These are phyloP conservation scores for Erynnis tages DNA, from an alignment of 2,888 invertebrate genomes.

Conservation along the genomic window DNA sequence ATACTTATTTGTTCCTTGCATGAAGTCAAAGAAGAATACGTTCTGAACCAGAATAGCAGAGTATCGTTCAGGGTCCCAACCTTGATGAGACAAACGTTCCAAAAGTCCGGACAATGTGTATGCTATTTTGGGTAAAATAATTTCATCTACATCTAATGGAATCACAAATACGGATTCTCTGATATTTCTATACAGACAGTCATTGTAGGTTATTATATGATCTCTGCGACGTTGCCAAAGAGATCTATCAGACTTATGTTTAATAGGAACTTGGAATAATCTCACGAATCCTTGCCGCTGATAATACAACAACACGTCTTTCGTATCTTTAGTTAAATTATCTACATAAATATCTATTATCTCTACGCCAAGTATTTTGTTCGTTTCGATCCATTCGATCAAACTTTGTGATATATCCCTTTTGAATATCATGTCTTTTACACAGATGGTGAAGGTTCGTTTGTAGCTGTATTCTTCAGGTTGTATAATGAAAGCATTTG, in stretches of 20 bases:
- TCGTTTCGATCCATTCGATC: constrained; percentile 87
- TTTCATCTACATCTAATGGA: constrained; percentile 88
- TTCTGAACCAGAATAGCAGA: constrained; percentile 85
- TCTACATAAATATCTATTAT: constrained; percentile 85
- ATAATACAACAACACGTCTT: constrained; percentile 81
- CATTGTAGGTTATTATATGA: constrained; percentile 89
- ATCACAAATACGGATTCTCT: constrained; percentile 83
- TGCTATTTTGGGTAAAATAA: constrained; percentile 84
- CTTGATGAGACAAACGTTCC: constrained; percentile 59
- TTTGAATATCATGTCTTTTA: constrained; percentile 86
- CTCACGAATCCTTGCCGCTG: constrained; percentile 69
- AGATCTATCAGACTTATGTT: constrained; percentile 57
- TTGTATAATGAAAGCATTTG: constrained; percentile 61
- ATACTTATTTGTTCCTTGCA: constrained; percentile 56
- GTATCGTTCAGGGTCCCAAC: constrained; percentile 70
- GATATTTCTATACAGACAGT: constrained; percentile 88
- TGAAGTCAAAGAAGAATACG: constrained; percentile 85
- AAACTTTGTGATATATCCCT: constrained; percentile 83
- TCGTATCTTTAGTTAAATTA: constrained; percentile 77
- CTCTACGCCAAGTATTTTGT: constrained; percentile 85
- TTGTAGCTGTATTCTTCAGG: constrained; percentile 39
- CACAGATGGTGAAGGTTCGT: constrained; percentile 84
- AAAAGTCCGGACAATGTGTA: constrained; percentile 82
- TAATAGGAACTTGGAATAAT: constrained; percentile 78
- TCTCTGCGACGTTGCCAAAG: constrained; percentile 86